Percentiles rank a stretch among this genome's conserved stretches.
phyloP scores from a whole-genome alignment of 2,113 vertebrate species.

The Nerophis lumbriciformis region DNA sequence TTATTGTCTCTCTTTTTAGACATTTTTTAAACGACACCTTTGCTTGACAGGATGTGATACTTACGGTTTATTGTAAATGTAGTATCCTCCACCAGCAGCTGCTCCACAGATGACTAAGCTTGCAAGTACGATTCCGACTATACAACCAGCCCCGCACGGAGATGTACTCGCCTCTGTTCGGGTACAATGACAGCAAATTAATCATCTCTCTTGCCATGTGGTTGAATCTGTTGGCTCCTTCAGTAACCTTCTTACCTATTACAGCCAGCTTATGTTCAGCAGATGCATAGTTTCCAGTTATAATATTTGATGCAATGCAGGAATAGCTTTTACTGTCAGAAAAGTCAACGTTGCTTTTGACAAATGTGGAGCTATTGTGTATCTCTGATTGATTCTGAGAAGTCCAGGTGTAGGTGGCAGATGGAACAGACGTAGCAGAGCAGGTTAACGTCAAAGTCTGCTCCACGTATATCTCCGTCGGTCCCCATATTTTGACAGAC shows the following conservation, averaged over 20 bases:
- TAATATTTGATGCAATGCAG: slow-evolving; percentile 12
- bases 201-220: neutral
- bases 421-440: slow-evolving; percentile 42
- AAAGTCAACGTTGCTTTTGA: neutral
- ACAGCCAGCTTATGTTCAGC: neutral
- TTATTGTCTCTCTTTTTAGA: too few relatives aligned
- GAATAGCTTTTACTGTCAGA: slow-evolving; percentile 40
- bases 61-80: slow-evolving; percentile 25
- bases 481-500: slow-evolving; percentile 34
- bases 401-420: slow-evolving; percentile 43
- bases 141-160: slow-evolving; percentile 12
- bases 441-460: slow-evolving; percentile 27
- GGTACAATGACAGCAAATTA: neutral
- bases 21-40: too few relatives aligned
- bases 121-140: slow-evolving; percentile 35
- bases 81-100: slow-evolving; percentile 1
- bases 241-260: slow-evolving; percentile 4
- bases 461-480: neutral
- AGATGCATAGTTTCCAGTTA: slow-evolving; percentile 7
- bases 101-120: neutral
- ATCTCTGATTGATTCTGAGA: slow-evolving; percentile 24
- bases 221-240: neutral
- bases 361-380: slow-evolving; percentile 2
- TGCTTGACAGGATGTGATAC: neutral
- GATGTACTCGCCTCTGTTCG: fast-evolving